Evolutionary conservation across 2,113 vertebrate species (phyloP).

Genomic region (Amblyopsis rosae): DNA sequence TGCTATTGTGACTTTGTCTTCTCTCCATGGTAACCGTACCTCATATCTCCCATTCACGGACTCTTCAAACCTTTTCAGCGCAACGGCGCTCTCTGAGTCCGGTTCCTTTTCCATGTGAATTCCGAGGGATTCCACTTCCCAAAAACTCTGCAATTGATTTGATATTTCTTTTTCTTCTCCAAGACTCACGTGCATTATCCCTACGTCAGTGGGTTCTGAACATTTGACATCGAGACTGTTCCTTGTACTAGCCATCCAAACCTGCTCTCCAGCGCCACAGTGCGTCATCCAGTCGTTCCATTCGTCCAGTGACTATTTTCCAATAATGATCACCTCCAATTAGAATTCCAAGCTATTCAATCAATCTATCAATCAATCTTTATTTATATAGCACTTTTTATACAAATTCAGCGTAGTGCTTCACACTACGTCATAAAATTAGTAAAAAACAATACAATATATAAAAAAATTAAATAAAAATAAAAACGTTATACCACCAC

Average conservation of each 20-base stretch:
- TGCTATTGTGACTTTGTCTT: background rate
- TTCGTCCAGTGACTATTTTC: background rate
- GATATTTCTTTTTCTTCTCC: background rate
- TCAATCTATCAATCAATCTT: too few species aligned
- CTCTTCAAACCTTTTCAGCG: background rate
- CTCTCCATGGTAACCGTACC: background rate
- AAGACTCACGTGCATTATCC: background rate
- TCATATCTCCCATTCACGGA: background rate
- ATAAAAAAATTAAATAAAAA: too few species aligned
- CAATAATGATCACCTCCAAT: constrained; percentile 10
- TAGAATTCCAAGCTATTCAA: background rate
- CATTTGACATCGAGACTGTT: background rate
- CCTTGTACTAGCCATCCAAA: background rate
- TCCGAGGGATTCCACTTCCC: background rate
- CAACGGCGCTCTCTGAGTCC: background rate
- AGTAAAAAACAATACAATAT: too few species aligned
- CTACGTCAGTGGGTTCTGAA: background rate
- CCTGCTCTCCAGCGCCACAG: background rate
- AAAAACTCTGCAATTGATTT: background rate
- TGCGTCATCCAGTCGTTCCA: background rate
- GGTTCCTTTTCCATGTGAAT: constrained; percentile 4
- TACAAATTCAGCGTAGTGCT: too few species aligned
- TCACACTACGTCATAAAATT: too few species aligned
- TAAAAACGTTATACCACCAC: too few species aligned
- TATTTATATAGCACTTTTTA: too few species aligned